phyloP scores from a whole-genome alignment of 2,113 vertebrate genomes.

The Apteryx owenii region DNA sequence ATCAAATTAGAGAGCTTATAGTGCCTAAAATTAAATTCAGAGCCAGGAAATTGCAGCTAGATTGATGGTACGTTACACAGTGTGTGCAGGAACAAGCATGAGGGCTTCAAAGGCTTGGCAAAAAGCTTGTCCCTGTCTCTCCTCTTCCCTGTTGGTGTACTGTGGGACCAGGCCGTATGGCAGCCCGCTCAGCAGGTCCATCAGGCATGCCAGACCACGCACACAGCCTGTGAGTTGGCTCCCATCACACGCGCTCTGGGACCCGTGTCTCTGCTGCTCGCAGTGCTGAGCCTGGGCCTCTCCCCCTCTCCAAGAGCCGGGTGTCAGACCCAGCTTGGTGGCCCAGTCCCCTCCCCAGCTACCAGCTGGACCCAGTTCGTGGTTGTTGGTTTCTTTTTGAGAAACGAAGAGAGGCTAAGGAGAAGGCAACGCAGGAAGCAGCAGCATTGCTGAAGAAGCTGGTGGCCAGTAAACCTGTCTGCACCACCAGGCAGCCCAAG shows the following conservation, averaged over 20 bases:
- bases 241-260: neutral
- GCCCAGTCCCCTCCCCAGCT: neutral
- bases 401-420: neutral
- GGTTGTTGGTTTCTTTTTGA: neutral
- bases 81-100: neutral
- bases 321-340: neutral
- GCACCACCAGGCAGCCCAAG: neutral
- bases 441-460: neutral
- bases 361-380: neutral
- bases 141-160: neutral
- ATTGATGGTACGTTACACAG: conserved; percentile 1
- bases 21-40: conserved; percentile 45
- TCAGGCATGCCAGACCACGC: neutral
- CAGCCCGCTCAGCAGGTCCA: neutral
- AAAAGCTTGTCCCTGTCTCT: neutral
- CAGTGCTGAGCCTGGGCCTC: neutral
- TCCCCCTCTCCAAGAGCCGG: neutral
- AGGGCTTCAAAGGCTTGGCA: neutral
- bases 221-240: accelerated
- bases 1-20: conserved; percentile 38
- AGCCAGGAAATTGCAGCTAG: conserved; percentile 20
- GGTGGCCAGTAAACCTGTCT: neutral
- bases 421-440: neutral
- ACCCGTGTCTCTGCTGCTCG: neutral
- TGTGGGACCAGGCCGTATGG: neutral